A percentile compares a stretch with the other conserved stretches of the same genome.
phyloP scores from a whole-genome alignment of 2,888 invertebrate species.

The Orthosia incerta region DNA sequence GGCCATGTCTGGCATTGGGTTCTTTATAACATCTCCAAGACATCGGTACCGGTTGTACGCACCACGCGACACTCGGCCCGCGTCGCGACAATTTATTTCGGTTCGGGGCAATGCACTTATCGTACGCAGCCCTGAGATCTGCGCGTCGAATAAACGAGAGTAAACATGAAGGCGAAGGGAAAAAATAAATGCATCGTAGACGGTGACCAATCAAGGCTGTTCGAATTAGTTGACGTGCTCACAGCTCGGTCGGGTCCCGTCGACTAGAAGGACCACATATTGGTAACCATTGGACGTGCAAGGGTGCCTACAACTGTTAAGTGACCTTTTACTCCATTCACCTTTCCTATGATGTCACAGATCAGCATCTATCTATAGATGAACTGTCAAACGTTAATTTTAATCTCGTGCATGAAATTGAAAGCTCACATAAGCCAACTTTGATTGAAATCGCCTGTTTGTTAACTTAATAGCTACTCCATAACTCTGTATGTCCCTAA shows the following conservation, averaged over 20 bases:
- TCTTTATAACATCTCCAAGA: constrained; percentile 71
- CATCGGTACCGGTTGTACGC: constrained; percentile 89
- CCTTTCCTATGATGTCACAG: constrained; percentile 5
- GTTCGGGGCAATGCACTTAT: constrained; percentile 90
- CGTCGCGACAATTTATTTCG: constrained; percentile 90
- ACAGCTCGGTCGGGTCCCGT: constrained; percentile 2
- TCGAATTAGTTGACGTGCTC: constrained; percentile 40
- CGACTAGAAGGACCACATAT: constrained; percentile 25
- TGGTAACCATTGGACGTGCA: constrained; percentile 23
- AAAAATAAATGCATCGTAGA: constrained; percentile 76
- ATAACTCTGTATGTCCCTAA: constrained; percentile 65
- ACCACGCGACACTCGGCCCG: constrained; percentile 79
- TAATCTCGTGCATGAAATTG: constrained; percentile 21
- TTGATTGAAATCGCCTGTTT: constrained; percentile 31
- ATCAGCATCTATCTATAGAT: constrained; percentile 8
- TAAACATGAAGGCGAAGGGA: constrained; percentile 79
- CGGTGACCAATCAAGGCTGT: constrained; percentile 82
- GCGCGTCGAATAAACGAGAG: constrained; percentile 83
- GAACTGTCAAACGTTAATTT: constrained; percentile 1
- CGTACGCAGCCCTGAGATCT: constrained; percentile 87
- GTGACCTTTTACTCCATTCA: constrained; percentile 37
- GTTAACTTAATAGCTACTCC: constrained; percentile 61
- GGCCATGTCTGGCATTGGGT: constrained; percentile 76
- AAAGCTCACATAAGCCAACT: constrained; percentile 10
- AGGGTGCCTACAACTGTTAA: constrained; percentile 23